Evolutionary conservation across 2,113 vertebrate genomes (phyloP), one percentile per base, ranked within the genome.

Genomic region (Lepus timidus): DNA sequence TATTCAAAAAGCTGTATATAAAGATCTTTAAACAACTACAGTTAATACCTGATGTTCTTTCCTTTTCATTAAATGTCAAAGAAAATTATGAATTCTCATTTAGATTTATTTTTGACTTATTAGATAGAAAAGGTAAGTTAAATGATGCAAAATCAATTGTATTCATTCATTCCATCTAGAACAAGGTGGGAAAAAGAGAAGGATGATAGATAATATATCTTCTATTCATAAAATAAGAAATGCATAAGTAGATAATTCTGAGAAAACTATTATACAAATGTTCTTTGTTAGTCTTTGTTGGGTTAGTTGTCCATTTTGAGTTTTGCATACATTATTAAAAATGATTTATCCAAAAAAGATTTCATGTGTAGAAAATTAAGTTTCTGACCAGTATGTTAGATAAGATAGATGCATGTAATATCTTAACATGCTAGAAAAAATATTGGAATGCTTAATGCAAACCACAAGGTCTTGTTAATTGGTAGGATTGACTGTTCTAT

Each of bases 301-400:
- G 82, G 36, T 85, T 95, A 82, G 14, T 11, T 8, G 19, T 6
- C 33, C 70, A 81, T 17, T 74, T 76, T 95, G 89, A 90, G 55
- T 49, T 1, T 71, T 93, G 20, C 92, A 94, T 91, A 51, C 36
- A 62, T 44, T 84, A 36, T 83, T 97, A 67, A 70, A 97, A 96
- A 94, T 88, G 0, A 91, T 74, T 98, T 97, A 52, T 74, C 14
- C 67, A 62, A 96, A 91, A 92, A 92, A 92, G 11, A 76, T 95
- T 97, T 78, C 49, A 93, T 61, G 86, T 92, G 19, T 96, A 93
- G 93, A 97, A 97, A 96, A 97, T 80, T 93, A 96, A 93, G 55
- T 70, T 93, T 33, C 51, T 20, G 17, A 90, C 11, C 64, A 96
- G 64, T 10, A 85, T 39, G 0, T 25, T 93, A 93, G 9, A 91